Percentiles rank a stretch among this genome's conserved stretches.
Conservation (phyloP, 2,113 vertebrate species). For the Sakesphorus luctuosus region DNA sequence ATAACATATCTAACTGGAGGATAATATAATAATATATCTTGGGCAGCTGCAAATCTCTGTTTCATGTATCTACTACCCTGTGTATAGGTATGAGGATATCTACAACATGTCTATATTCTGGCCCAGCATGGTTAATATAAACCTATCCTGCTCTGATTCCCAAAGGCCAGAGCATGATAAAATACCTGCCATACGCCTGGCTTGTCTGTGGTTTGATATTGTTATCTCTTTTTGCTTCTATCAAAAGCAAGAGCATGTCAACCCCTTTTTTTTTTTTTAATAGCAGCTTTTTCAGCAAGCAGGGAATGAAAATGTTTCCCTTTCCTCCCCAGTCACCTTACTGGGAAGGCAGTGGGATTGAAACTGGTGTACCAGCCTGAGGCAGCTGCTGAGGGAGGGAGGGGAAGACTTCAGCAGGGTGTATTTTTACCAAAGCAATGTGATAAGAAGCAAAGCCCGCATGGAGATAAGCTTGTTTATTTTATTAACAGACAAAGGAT, state of each 20-base stretch:
- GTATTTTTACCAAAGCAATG: not conserved
- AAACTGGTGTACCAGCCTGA: not conserved
- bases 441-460: rapidly evolving
- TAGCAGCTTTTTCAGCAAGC: not conserved
- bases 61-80: not conserved
- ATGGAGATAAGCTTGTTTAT: not conserved
- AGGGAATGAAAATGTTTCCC: not conserved
- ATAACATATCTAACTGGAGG: not conserved
- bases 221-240: not conserved
- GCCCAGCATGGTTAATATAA: not conserved
- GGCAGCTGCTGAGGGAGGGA: not conserved
- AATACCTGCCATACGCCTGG: not conserved
- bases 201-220: not conserved
- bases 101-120: not conserved
- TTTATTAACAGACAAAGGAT: not conserved
- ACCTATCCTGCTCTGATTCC: not conserved
- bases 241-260: not conserved
- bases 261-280: not conserved
- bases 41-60: not conserved
- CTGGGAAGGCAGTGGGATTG: not conserved
- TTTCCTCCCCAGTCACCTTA: not conserved
- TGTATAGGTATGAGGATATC: not conserved
- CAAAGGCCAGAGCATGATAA: not conserved
- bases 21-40: not conserved
- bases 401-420: not conserved